These are phyloP conservation scores for Phlogophora meticulosa DNA, from an alignment of 2,888 invertebrate species.

Conservation along the genomic window DNA sequence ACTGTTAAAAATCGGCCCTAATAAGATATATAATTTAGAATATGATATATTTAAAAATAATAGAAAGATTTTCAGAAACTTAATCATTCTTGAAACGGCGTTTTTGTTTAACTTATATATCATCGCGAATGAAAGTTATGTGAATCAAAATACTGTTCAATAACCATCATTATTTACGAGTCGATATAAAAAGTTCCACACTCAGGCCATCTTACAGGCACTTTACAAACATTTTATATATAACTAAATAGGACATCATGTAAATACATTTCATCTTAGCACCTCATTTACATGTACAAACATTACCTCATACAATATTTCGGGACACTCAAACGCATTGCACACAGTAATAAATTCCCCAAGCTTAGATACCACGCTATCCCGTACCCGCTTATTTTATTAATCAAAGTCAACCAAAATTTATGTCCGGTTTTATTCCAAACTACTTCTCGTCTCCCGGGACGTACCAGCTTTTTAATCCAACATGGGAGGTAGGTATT, in stretches of 20 bases:
- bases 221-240: too few species aligned
- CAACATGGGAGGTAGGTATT: slow-evolving; percentile 26
- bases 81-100: too few species aligned
- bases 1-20: too few species aligned
- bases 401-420: slow-evolving; percentile 62
- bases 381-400: slow-evolving; percentile 47
- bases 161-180: too few species aligned
- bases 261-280: not conserved
- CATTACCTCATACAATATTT: slow-evolving; percentile 11
- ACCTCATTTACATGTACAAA: slow-evolving; percentile 11
- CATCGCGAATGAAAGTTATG: too few species aligned
- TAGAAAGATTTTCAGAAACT: too few species aligned
- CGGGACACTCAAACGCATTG: slow-evolving; percentile 19
- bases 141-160: too few species aligned
- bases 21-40: too few species aligned
- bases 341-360: slow-evolving; percentile 28
- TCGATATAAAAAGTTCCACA: too few species aligned
- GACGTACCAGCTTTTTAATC: slow-evolving; percentile 48
- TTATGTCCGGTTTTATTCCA: slow-evolving; percentile 53
- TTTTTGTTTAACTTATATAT: too few species aligned
- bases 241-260: not conserved
- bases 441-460: slow-evolving; percentile 47
- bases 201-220: too few species aligned
- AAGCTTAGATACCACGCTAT: slow-evolving; percentile 25
- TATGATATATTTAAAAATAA: too few species aligned